A percentile compares a stretch with the other conserved stretches of the same genome.
phyloP scores from a whole-genome alignment of 2,888 invertebrate species.

The Yponomeuta cagnagella region DNA sequence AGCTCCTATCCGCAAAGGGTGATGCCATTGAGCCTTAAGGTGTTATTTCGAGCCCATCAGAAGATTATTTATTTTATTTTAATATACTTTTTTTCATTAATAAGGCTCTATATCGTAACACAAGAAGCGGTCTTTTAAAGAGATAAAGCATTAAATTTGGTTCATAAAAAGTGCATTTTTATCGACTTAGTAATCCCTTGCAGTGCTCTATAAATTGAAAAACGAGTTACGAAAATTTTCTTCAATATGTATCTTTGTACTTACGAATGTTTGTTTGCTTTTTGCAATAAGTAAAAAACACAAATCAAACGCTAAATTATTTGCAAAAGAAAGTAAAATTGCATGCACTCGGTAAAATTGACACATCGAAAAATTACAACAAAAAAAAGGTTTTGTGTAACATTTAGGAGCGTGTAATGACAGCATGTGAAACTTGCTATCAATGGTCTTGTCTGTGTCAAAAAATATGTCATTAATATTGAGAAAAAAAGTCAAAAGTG shows the following conservation, averaged over 20 bases:
- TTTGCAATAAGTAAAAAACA: background rate
- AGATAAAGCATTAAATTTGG: constrained; percentile 8
- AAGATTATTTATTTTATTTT: constrained; percentile 45
- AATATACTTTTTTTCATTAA: constrained; percentile 31
- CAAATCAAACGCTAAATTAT: background rate
- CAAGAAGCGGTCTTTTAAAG: constrained; percentile 38
- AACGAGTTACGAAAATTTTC: background rate
- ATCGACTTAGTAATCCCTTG: background rate
- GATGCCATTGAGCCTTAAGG: constrained; percentile 56
- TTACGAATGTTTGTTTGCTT: too few relatives aligned
- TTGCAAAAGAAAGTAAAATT: background rate
- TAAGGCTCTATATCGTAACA: constrained; percentile 51
- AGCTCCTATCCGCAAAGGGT: constrained; percentile 59
- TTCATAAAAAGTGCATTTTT: background rate
- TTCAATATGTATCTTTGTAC: too few relatives aligned
- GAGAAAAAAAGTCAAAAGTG: constrained; percentile 57
- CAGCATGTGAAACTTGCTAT: constrained; percentile 60
- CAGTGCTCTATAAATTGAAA: background rate
- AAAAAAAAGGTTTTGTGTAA: background rate
- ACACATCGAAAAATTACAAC: constrained; percentile 10
- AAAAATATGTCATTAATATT: constrained; percentile 66
- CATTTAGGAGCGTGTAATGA: constrained; percentile 67
- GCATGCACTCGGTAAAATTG: constrained; percentile 6
- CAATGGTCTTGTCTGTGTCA: constrained; percentile 70
- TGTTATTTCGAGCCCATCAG: constrained; percentile 62